Conservation (phyloP, 2,797 vertebrate species). For the Notamacropus eugenii region DNA sequence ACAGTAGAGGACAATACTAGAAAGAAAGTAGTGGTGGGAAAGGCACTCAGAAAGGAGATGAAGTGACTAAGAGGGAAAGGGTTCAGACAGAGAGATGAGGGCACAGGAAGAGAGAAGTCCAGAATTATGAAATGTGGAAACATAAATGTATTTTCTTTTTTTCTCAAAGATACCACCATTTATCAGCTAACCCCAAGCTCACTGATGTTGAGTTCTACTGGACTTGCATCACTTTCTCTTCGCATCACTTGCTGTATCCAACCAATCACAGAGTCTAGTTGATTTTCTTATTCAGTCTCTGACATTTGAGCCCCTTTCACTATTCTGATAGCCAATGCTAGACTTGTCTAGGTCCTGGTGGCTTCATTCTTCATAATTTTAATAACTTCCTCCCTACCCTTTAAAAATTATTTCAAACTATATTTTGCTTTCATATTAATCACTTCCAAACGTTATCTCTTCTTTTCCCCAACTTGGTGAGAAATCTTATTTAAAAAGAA, state of each 20-base stretch:
- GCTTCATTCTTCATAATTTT: neutral
- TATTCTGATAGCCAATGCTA: neutral
- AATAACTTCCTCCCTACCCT: no score
- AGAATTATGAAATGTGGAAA: neutral
- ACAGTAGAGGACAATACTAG: neutral
- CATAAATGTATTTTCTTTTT: neutral
- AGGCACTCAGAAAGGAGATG: no score
- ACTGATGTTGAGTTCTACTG: neutral
- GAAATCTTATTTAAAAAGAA: neutral
- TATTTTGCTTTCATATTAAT: neutral
- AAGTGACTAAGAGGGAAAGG: neutral
- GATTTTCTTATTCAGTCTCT: neutral
- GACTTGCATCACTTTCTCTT: neutral
- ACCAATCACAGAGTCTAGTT: neutral
- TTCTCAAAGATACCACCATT: neutral
- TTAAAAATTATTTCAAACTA: neutral
- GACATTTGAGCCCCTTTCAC: neutral
- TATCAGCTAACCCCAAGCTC: neutral
- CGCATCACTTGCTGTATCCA: neutral
- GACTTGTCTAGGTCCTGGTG: neutral
- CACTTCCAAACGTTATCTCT: neutral
- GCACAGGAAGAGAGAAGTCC: neutral
- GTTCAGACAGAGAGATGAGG: neutral
- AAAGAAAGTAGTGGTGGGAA: neutral
- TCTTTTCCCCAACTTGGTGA: neutral